Evolutionary conservation across 2,888 invertebrate genomes (phyloP).

Genomic region (Drosophila ustulata): DNA sequence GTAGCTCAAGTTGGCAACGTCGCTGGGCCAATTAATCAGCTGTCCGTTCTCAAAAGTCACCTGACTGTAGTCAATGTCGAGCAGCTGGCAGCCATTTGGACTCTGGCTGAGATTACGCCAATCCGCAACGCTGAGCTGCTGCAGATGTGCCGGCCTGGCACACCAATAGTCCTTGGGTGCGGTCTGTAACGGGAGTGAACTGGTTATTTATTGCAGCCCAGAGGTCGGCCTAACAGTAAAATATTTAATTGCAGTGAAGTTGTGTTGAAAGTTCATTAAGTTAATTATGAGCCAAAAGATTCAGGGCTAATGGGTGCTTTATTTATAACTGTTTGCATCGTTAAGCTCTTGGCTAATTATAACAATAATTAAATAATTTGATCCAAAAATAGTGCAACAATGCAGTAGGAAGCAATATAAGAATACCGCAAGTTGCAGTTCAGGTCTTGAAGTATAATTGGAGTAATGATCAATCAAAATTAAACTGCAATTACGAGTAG

Average conservation of each 20-base stretch:
- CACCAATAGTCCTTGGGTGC: constrained; percentile 87
- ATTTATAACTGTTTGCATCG: constrained; percentile 18
- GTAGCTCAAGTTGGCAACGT: constrained; percentile 45
- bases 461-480: constrained; percentile 5
- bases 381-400: constrained; percentile 18
- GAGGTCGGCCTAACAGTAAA: constrained; percentile 3
- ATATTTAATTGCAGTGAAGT: not conserved
- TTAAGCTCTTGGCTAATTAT: constrained; percentile 14
- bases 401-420: not conserved
- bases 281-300: not conserved
- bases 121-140: constrained; percentile 81
- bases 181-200: constrained; percentile 75
- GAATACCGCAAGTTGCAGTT: not conserved
- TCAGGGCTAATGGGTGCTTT: not conserved
- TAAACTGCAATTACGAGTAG: not conserved
- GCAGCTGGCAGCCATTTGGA: constrained; percentile 85
- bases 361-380: constrained; percentile 11
- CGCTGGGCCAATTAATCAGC: constrained; percentile 64
- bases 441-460: not conserved
- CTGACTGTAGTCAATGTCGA: constrained; percentile 67
- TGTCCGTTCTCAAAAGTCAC: constrained; percentile 55
- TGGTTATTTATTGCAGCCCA: not conserved
- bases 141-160: constrained; percentile 85
- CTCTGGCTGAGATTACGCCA: constrained; percentile 87
- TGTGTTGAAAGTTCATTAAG: not conserved